Base-by-base conservation (phyloP, 1,140 invertebrate species). In the Nasonia longicornis region DNA sequence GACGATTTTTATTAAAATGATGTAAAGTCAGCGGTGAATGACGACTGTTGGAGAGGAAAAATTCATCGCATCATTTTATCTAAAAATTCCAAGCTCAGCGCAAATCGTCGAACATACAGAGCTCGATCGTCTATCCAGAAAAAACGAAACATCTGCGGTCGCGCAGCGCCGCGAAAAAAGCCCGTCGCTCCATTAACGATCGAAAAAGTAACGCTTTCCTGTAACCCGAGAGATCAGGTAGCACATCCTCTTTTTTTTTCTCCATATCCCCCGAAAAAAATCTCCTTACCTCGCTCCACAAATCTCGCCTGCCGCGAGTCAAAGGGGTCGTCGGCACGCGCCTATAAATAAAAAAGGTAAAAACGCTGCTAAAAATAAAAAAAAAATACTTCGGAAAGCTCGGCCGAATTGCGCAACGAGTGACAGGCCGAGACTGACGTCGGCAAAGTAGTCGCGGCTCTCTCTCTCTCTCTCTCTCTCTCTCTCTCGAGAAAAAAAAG, bases 291-390 rank as follows among this genome's bases (percentile, higher is more conserved):
- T 48, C 45, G 45, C 45, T 48, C 10, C 2, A 14, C 2, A 48
- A 48, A 48, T n/a, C 22, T 67, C 29, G 14, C 31, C 3, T 12
- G 14, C 3, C 31, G 38, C 4, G 7, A 67, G 64, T 67, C 64
- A 71, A 71, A 71, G 69, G 69, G 69, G 31, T 71, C 35, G 35
- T 35, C 29, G 7, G 8, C 67, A 8, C 29, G 35, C 20, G 52
- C 16, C 31, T 71, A 71, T 35, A 71, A 71, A 71, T 71, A 71
- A 71, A 31, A 71, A n/a, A 71, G 31, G 16, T 35, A 71, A 38
- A 58, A 58, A 58, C 8, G 69, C 35, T 20, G 29, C 8, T 4
- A n/a, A 35, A 35, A 35, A 3, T 26, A 35, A 35, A 70, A 71
- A 70, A 70, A 71, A 71, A 71, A 71, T 35, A 71, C 6, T 71